A percentile compares a stretch with the other conserved stretches of the same genome.
These are phyloP conservation scores for Platysteira castanea DNA, from an alignment of 2,113 vertebrate genomes.

Conservation along the genomic window DNA sequence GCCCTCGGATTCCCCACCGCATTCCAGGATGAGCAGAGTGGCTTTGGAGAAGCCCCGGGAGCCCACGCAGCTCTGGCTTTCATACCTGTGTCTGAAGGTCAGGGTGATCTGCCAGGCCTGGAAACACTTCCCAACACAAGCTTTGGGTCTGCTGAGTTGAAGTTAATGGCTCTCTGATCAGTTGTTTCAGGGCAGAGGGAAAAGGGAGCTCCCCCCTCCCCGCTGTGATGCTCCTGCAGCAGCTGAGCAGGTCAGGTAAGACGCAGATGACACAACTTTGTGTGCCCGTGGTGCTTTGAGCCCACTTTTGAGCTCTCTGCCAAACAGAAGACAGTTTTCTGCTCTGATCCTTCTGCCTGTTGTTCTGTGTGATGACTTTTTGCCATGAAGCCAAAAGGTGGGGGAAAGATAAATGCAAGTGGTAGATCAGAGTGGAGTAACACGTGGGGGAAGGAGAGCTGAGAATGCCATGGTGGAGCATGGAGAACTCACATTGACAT, in stretches of 20 bases:
- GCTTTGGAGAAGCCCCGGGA: fast-evolving
- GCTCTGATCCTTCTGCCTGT: background rate
- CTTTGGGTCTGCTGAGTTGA: background rate
- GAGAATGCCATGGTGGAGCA: background rate
- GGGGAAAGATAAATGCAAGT: background rate
- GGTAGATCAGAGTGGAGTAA: background rate
- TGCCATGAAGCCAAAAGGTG: background rate
- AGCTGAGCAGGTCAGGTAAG: background rate
- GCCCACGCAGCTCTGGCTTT: background rate
- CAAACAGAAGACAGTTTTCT: background rate
- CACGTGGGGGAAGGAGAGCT: background rate
- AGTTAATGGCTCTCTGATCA: background rate
- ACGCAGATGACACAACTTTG: fast-evolving
- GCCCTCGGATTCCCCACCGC: background rate
- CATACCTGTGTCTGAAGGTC: background rate
- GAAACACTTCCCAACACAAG: fast-evolving
- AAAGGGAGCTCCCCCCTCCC: background rate
- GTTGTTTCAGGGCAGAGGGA: background rate
- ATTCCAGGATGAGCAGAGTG: background rate
- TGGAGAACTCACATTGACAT: background rate
- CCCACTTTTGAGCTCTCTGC: background rate
- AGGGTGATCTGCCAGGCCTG: background rate
- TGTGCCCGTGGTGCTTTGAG: background rate
- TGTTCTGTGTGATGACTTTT: background rate
- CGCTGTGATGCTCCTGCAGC: background rate